A percentile compares a stretch with the other conserved stretches of the same genome.
Evolutionary conservation across 2,113 vertebrate species (phyloP).

Genomic region (Eclectus roratus): DNA sequence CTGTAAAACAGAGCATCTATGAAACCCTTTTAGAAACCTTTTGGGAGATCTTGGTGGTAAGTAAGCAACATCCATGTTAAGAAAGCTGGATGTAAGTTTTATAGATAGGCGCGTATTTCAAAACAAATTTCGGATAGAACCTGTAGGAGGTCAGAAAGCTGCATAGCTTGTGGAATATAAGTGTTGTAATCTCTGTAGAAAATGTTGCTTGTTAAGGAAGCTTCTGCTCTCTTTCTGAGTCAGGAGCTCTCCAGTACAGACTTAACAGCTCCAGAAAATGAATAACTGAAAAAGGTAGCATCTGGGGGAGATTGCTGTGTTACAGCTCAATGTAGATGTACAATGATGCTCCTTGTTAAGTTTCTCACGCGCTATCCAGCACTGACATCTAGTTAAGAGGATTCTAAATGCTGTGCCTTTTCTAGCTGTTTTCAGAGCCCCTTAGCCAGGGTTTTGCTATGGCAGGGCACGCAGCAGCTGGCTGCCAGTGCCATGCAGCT

Average conservation of each 20-base stretch:
- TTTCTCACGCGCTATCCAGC: background rate
- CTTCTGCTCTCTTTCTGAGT: background rate
- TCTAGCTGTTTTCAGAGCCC: background rate
- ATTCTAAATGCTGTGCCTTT: background rate
- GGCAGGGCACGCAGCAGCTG: background rate
- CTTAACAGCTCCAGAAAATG: background rate
- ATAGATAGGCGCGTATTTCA: background rate
- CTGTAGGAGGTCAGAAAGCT: background rate
- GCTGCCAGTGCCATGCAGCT: background rate
- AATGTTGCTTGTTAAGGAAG: background rate
- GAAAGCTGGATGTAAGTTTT: background rate
- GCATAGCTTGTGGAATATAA: background rate
- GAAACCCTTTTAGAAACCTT: background rate
- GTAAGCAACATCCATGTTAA: background rate
- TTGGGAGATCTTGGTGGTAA: background rate
- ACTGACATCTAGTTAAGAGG: background rate
- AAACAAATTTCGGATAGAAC: background rate
- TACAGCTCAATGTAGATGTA: background rate
- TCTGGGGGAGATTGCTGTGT: background rate
- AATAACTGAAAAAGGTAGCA: background rate
- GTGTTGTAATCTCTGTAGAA: background rate
- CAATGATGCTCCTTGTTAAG: background rate
- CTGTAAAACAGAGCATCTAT: background rate
- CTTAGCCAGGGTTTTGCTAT: background rate
- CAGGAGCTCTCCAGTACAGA: background rate